Conservation (phyloP, 2,888 invertebrate species). For the Aradus depressus region DNA sequence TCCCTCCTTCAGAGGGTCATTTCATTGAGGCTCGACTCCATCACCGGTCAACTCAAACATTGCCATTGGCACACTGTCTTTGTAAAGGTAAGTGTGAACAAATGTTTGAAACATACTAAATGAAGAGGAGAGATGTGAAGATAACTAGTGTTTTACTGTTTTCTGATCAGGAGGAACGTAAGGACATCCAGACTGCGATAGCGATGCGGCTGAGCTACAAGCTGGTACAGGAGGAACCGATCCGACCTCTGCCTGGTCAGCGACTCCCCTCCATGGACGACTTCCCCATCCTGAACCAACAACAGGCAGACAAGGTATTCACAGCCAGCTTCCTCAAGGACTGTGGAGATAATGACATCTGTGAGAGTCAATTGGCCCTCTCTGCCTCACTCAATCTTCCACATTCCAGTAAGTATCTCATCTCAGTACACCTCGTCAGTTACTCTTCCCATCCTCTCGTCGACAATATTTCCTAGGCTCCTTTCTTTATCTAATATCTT, state of each 20-base stretch:
- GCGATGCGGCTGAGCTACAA: conserved; percentile 66
- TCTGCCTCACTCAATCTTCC: conserved; percentile 47
- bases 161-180: conserved; percentile 53
- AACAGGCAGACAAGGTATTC: conserved; percentile 66
- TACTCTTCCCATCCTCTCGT: no score
- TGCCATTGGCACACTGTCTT: conserved; percentile 74
- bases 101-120: neutral
- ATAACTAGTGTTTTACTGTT: conserved; percentile 8
- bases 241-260: conserved; percentile 41
- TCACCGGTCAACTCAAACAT: conserved; percentile 36
- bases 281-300: conserved; percentile 81
- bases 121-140: neutral
- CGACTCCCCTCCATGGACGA: conserved; percentile 58
- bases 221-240: conserved; percentile 56
- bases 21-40: conserved; percentile 34
- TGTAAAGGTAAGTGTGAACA: conserved; percentile 46
- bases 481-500: no score
- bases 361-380: conserved; percentile 68
- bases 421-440: neutral
- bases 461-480: no score
- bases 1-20: conserved; percentile 32
- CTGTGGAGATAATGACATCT: conserved; percentile 77
- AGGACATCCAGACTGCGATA: conserved; percentile 80
- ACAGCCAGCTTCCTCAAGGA: conserved; percentile 82
- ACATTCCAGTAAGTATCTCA: conserved; percentile 12